Percentiles rank a stretch among this genome's conserved stretches.
Conservation (phyloP, 1,140 invertebrate genomes). For the honey bee (Apis mellifera) region Amel_HAv3.1 CM009939.2:4345001-4345500, state of each 20-base stretch:
- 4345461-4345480: background rate
- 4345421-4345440: conserved; percentile 29
- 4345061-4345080: too few species aligned
- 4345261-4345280: conserved; percentile 18
- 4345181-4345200: conserved; percentile 6
- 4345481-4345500: conserved; percentile 21
- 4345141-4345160: background rate
- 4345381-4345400: conserved; percentile 21
- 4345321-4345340: conserved; percentile 20
- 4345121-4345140: background rate
- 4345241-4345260: background rate
- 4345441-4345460: conserved; percentile 12
- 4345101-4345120: too few species aligned
- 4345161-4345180: background rate
- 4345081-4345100: too few species aligned
- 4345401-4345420: conserved; percentile 28
- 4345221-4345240: background rate
- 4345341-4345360: conserved; percentile 34
- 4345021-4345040: too few species aligned
- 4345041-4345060: too few species aligned
- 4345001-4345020: too few species aligned
- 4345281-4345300: background rate
- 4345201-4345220: background rate
- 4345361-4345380: conserved; percentile 22
- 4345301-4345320: background rate